Evolutionary conservation across 2,888 invertebrate genomes (phyloP), one percentile per base, ranked within the genome.

Genomic region (Cremastinae sp.): DNA sequence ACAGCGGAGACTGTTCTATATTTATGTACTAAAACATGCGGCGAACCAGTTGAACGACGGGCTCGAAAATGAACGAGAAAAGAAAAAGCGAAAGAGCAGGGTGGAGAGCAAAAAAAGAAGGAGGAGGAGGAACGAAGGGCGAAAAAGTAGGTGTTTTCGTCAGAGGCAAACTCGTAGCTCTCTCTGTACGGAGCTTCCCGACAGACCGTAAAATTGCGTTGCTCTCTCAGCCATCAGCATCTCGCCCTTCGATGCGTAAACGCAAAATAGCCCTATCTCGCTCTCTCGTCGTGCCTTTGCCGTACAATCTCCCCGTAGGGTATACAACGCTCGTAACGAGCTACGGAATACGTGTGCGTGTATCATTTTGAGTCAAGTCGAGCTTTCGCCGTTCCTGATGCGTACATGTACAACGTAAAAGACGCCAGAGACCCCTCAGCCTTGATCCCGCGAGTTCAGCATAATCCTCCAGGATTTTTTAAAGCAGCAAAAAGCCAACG

Each of bases 191-290:
- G 28, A 56, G 69, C 68, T 77, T 59, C 68, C 59, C 72, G 74
- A 62, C 74, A 74, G 77, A 79, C 74, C 77, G 77, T 74, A 79
- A 79, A 79, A 79, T 79, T 79, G 69, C 74, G 69, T 77, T 74
- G 41, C 68, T 74, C 61, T 59, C 14, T 18, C 62, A 59, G 51
- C 62, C 65, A 65, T 41, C 70, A 53, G 51, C 70, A 53, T 70
- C 61, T 73, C 78, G 36, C 43, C 54, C 69, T 72, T 49, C 69
- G 61, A 77, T 77, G 73, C 73, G 70, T 77, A 28, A 73, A 77
- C 76, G 73, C 76, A 73, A 77, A 77, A 76, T 76, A 72, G 69
- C 59, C 47, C 41, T 38, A 49, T 58, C 10, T 56, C 18, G 36
- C 64, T 36, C 58, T 7, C 51, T 45, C 34, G 8, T n/a, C 45